phyloP scores from a whole-genome alignment of 2,888 invertebrate genomes.

The Xestia sexstrigata region DNA sequence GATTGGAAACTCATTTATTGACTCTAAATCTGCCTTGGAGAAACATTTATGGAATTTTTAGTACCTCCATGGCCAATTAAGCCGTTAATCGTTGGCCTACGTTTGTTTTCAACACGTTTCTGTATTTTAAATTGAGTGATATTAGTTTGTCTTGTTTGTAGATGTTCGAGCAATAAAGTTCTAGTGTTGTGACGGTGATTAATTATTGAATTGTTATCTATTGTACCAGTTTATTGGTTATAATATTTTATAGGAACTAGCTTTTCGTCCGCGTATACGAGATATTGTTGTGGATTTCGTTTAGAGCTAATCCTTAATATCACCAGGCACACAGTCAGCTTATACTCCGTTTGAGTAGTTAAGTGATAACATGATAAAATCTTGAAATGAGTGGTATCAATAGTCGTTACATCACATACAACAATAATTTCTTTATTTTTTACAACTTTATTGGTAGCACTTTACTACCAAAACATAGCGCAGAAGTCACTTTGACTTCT shows the following conservation, averaged over 20 bases:
- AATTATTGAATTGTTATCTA: slow-evolving; percentile 31
- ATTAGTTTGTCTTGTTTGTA: slow-evolving; percentile 7
- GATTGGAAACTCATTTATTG: slow-evolving; percentile 73
- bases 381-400: too few relatives aligned
- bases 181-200: slow-evolving; percentile 9
- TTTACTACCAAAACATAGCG: too few relatives aligned
- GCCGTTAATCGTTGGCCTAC: slow-evolving; percentile 46
- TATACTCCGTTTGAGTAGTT: too few relatives aligned
- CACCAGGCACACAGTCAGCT: too few relatives aligned
- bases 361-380: too few relatives aligned
- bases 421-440: too few relatives aligned
- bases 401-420: too few relatives aligned
- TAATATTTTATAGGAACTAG: slow-evolving; percentile 8
- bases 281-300: too few relatives aligned
- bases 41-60: slow-evolving; percentile 61
- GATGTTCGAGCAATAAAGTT: slow-evolving; percentile 24
- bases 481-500: too few relatives aligned
- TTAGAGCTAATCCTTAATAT: too few relatives aligned
- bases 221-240: slow-evolving; percentile 27
- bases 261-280: too few relatives aligned
- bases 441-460: too few relatives aligned
- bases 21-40: slow-evolving; percentile 57
- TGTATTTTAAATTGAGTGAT: slow-evolving; percentile 53
- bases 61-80: slow-evolving; percentile 55
- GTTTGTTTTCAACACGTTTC: slow-evolving; percentile 55